A percentile compares a stretch with the other conserved stretches of the same genome.
Evolutionary conservation across 2,888 invertebrate genomes (phyloP).

Genomic region (Adelphocoris suturalis): DNA sequence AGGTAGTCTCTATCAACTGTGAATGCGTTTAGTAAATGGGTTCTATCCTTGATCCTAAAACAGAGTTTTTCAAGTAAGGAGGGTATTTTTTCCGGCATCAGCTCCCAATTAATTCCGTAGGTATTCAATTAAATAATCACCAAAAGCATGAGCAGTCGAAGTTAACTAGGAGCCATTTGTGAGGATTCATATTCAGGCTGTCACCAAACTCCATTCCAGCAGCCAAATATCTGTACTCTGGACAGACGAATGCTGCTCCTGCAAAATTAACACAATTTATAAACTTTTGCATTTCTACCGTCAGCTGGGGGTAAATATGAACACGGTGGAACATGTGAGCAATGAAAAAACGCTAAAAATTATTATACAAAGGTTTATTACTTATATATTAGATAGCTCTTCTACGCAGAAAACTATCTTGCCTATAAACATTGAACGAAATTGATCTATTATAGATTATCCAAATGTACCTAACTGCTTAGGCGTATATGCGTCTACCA

Average conservation of each 20-base stretch:
- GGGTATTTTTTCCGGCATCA: too few species aligned
- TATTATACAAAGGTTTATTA: too few species aligned
- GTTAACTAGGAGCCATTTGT: conserved; percentile 96
- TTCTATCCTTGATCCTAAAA: conserved; percentile 87
- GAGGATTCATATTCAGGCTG: conserved; percentile 96
- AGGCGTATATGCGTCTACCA: too few species aligned
- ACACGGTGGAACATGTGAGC: too few species aligned
- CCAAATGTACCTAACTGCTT: too few species aligned
- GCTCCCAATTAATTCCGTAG: too few species aligned
- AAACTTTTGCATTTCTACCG: background rate
- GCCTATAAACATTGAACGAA: too few species aligned
- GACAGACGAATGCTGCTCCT: conserved; percentile 93
- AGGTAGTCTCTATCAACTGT: conserved; percentile 95
- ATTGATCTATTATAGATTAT: too few species aligned
- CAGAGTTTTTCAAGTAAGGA: background rate
- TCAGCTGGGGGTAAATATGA: too few species aligned
- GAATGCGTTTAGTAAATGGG: conserved; percentile 90
- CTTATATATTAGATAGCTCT: too few species aligned
- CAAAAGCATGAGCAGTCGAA: conserved; percentile 97
- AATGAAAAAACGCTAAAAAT: too few species aligned
- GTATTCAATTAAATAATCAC: conserved; percentile 77
- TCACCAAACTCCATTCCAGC: conserved; percentile 89
- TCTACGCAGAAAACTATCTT: too few species aligned
- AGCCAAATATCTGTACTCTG: conserved; percentile 91
- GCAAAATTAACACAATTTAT: background rate